Evolutionary conservation across 2,888 invertebrate genomes (phyloP), one percentile per base, ranked within the genome.

Genomic region (Cistogaster globosa): DNA sequence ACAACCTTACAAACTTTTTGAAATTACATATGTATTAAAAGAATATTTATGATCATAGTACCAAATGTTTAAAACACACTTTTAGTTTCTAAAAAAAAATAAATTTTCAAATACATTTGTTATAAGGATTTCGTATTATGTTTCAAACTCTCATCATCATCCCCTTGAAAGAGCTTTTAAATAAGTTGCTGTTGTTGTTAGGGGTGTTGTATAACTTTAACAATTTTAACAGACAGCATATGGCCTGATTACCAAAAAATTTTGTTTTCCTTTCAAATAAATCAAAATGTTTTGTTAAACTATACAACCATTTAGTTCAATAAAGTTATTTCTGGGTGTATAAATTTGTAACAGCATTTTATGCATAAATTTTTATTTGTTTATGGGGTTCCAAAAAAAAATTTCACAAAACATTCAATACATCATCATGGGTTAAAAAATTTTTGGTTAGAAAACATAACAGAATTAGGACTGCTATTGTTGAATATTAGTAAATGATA

Each of bases 151-250:
- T 32, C 65, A 65, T 74, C 71, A 71, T 63, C 36, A 62, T n/a
- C 63, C 63, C 45, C 51, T 65, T 36, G 38, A n/a, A 63, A 20
- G 2, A 58, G 65, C 38, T 6, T 42, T 67, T 67, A 48, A 42
- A 22, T 71, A 48, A 57, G 20, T 42, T 53, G 32, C 48, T 72
- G 65, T 57, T 38, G 32, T 32, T 26, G 6, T 32, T 0, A 0
- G 6, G 2, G 6, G 0, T 32, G 8, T 32, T 8, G 20, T 14
- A 53, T 71, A 79, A 67, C 72, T 74, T 80, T 72, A 68, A 68
- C 62, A 81, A 81, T 68, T 75, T 75, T 75, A 75, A 69, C 68
- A 75, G 69, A 80, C 75, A 81, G 75, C 81, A 82, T 82, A 76
- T 82, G 81, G 81, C 63, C 57, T 63, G 57, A 75, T 75, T 48